These are phyloP conservation scores for Petrophora chlorosata DNA, from an alignment of 2,888 invertebrate genomes.

Conservation along the genomic window DNA sequence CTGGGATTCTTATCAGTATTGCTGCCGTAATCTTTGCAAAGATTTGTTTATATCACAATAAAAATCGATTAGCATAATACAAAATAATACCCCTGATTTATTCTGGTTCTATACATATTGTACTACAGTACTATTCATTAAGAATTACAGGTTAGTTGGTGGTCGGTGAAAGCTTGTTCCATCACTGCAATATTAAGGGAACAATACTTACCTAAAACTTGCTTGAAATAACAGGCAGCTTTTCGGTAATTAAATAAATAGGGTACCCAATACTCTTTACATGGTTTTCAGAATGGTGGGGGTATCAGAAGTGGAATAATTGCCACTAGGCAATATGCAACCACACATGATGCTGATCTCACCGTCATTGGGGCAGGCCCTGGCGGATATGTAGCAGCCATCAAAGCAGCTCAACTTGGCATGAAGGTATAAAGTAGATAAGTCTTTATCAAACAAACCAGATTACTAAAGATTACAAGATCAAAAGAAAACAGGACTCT, in stretches of 20 bases:
- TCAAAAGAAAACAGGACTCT: too few species aligned
- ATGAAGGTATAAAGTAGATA: slow-evolving; percentile 92
- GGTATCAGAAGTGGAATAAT: too few species aligned
- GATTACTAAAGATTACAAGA: too few species aligned
- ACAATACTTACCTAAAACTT: too few species aligned
- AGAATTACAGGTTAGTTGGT: neutral
- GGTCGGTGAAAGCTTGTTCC: too few species aligned
- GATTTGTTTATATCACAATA: slow-evolving; percentile 11
- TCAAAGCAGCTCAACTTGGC: slow-evolving; percentile 99
- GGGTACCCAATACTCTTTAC: too few species aligned
- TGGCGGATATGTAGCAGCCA: slow-evolving; percentile 99
- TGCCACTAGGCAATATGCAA: slow-evolving; percentile 85
- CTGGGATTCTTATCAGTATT: slow-evolving; percentile 38
- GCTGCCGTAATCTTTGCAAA: slow-evolving; percentile 22
- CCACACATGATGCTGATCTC: slow-evolving; percentile 93
- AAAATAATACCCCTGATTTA: neutral
- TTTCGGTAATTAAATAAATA: too few species aligned
- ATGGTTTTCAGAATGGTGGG: slow-evolving; percentile 62
- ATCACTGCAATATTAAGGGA: too few species aligned
- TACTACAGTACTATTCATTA: too few species aligned
- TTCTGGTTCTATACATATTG: too few species aligned
- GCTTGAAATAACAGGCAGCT: too few species aligned
- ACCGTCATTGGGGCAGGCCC: slow-evolving; percentile 99
- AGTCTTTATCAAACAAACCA: too few species aligned
- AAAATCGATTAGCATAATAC: neutral